These are phyloP conservation scores for Oreochromis grahami DNA, from an alignment of 2,797 vertebrate species.

Conservation along the genomic window DNA sequence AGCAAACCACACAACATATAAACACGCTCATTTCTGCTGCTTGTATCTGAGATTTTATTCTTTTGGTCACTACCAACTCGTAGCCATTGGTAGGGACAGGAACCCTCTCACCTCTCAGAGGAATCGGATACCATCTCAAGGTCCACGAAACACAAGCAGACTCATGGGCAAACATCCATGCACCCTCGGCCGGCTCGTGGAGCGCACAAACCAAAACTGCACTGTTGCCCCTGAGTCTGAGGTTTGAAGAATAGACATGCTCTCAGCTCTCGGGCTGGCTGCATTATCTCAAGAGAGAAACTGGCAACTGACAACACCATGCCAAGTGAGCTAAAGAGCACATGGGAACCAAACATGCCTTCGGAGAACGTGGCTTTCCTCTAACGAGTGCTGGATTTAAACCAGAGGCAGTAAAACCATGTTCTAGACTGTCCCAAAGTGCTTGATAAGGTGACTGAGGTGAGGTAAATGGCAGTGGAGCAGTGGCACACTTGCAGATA, in stretches of 20 bases:
- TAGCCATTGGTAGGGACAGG: neutral
- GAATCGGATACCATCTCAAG: accelerated
- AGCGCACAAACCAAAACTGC: neutral
- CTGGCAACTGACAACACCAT: neutral
- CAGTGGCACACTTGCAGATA: neutral
- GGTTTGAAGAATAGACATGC: neutral
- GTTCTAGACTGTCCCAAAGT: neutral
- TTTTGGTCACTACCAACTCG: neutral
- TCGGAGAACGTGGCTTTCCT: accelerated
- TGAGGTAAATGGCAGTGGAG: neutral
- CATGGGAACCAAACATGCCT: neutral
- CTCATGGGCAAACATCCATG: neutral
- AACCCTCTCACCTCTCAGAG: neutral
- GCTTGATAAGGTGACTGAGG: neutral
- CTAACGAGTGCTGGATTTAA: neutral
- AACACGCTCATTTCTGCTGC: neutral
- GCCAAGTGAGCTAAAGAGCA: neutral
- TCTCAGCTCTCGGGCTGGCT: neutral
- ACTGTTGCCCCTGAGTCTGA: neutral
- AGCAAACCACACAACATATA: neutral
- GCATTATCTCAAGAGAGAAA: neutral
- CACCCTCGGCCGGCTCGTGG: neutral
- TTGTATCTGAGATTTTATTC: neutral
- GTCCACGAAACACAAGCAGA: neutral
- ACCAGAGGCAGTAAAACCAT: neutral